Evolutionary conservation across 2,888 invertebrate species (phyloP).

Genomic region (Ceratothoa steindachneri): DNA sequence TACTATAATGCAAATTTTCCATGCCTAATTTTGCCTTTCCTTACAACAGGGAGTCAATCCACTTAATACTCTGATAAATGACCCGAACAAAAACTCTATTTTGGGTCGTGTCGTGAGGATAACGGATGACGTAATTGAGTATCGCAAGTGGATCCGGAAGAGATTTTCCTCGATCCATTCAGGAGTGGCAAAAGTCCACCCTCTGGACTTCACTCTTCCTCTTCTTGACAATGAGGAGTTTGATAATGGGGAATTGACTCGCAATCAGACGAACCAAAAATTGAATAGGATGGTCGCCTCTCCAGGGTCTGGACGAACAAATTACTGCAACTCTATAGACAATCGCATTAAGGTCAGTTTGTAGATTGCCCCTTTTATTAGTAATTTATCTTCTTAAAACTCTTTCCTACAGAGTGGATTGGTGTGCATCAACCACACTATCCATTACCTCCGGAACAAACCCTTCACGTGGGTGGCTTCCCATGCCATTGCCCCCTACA

Average conservation of each 20-base stretch:
- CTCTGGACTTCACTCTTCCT: background rate
- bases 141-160: conserved; percentile 65
- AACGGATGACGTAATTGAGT: conserved; percentile 82
- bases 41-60: conserved; percentile 50
- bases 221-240: background rate
- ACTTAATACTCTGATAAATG: conserved; percentile 39
- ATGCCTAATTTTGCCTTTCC: too few relatives aligned
- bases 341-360: background rate
- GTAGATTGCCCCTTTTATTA: too few relatives aligned
- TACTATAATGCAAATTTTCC: too few relatives aligned
- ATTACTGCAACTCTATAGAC: background rate
- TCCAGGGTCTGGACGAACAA: background rate
- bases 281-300: background rate
- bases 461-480: too few relatives aligned
- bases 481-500: too few relatives aligned
- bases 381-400: too few relatives aligned
- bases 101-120: conserved; percentile 87
- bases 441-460: too few relatives aligned
- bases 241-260: background rate
- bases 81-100: conserved; percentile 58
- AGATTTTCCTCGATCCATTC: conserved; percentile 52
- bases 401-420: too few relatives aligned
- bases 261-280: background rate
- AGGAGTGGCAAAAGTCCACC: background rate
- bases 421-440: too few relatives aligned